These are phyloP conservation scores for Cistogaster globosa DNA, from an alignment of 2,888 invertebrate species.

Conservation along the genomic window DNA sequence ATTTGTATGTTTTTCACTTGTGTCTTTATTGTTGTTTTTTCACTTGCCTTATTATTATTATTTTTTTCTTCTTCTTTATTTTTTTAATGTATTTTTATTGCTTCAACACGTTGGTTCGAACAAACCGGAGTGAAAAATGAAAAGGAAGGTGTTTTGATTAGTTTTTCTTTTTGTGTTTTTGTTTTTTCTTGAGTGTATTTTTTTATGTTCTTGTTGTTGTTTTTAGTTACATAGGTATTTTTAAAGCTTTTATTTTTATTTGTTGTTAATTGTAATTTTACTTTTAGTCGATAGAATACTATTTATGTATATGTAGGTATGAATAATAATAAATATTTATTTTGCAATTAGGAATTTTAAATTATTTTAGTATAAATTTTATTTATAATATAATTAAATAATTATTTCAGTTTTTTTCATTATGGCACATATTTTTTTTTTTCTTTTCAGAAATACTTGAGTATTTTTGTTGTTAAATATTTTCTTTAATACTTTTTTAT, in stretches of 20 bases:
- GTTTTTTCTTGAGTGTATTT: not conserved
- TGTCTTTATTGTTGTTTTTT: constrained; percentile 37
- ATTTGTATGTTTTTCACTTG: constrained; percentile 63
- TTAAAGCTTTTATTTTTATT: constrained; percentile 53
- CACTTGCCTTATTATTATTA: constrained; percentile 46
- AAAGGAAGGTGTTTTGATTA: constrained; percentile 36
- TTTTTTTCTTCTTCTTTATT: constrained; percentile 44
- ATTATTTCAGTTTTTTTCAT: constrained; percentile 53
- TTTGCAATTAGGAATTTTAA: constrained; percentile 46
- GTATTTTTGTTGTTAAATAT: constrained; percentile 57
- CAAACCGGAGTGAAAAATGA: constrained; percentile 20
- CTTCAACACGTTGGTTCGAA: constrained; percentile 50
- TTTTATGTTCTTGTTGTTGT: constrained; percentile 27
- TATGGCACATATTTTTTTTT: constrained; percentile 73
- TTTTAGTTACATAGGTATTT: constrained; percentile 28
- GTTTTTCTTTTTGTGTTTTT: not conserved
- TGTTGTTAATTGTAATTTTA: not conserved
- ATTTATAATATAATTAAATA: not conserved
- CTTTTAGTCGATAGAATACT: constrained; percentile 64
- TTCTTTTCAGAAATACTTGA: constrained; percentile 62
- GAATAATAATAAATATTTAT: constrained; percentile 33
- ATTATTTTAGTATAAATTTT: constrained; percentile 40
- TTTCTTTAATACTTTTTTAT: constrained; percentile 45
- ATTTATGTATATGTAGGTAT: constrained; percentile 15
- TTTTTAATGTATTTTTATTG: constrained; percentile 35